These are phyloP conservation scores for Notamacropus eugenii DNA, from an alignment of 2,797 vertebrate genomes.

Conservation along the genomic window DNA sequence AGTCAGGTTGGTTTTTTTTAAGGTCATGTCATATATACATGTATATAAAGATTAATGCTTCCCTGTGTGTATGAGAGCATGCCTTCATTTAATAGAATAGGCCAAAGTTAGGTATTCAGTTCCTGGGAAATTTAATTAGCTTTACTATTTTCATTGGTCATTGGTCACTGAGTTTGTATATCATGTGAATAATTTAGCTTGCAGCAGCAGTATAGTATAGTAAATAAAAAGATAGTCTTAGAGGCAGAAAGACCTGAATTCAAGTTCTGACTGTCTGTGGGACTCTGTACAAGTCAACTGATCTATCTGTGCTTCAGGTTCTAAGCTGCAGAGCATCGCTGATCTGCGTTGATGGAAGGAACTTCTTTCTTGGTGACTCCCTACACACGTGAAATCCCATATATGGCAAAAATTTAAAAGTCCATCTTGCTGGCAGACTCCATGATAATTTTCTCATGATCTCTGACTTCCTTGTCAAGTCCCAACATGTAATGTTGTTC, in stretches of 20 bases:
- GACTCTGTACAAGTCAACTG: background rate
- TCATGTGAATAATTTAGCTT: background rate
- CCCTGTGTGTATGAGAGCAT: background rate
- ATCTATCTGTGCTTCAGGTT: background rate
- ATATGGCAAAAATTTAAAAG: background rate
- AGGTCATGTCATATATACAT: background rate
- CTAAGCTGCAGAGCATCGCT: background rate
- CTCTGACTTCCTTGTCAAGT: background rate
- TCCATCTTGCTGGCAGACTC: background rate
- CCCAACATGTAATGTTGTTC: background rate
- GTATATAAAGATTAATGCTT: background rate
- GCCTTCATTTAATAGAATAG: background rate
- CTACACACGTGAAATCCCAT: background rate
- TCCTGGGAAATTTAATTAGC: background rate
- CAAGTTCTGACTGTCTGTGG: background rate
- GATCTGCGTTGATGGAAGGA: background rate
- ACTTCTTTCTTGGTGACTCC: background rate
- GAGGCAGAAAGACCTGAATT: background rate
- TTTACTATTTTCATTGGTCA: background rate
- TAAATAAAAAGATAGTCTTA: background rate
- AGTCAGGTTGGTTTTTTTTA: background rate
- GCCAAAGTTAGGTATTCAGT: background rate
- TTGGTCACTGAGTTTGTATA: background rate
- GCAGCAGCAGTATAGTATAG: background rate
- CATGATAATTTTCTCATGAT: background rate